Evolutionary conservation across 1,140 invertebrate genomes (phyloP).

Genomic region (Zaprionus gabonicus): DNA sequence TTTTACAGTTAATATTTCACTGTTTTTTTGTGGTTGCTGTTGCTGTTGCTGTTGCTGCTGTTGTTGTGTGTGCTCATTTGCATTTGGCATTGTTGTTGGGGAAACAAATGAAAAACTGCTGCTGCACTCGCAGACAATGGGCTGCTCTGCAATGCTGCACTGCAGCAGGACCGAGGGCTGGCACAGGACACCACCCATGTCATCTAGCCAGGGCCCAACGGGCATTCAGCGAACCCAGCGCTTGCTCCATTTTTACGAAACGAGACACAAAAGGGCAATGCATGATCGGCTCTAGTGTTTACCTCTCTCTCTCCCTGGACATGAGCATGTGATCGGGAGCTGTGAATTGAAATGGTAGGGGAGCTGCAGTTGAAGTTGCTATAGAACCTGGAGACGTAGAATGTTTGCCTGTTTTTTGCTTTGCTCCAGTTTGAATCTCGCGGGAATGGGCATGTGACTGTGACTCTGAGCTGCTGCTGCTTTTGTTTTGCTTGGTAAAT

Average conservation of each 20-base stretch:
- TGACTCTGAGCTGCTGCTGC: conserved; percentile 21
- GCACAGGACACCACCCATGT: conserved; percentile 6
- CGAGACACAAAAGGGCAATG: conserved; percentile 51
- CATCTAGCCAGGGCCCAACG: conserved; percentile 14
- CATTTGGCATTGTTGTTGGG: conserved; percentile 42
- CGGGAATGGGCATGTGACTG: conserved; percentile 28
- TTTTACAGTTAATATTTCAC: conserved; percentile 61
- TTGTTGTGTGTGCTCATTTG: conserved; percentile 45
- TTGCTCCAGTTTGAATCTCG: conserved; percentile 32
- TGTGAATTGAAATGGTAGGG: not conserved
- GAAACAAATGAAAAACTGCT: conserved; percentile 42
- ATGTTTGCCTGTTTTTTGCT: conserved; percentile 34
- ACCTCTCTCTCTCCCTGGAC: not conserved
- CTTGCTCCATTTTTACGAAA: conserved; percentile 47
- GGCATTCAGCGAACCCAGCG: conserved; percentile 19
- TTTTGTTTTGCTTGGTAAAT: not conserved
- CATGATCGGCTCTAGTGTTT: conserved; percentile 47
- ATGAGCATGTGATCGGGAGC: not conserved
- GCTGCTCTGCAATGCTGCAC: not conserved
- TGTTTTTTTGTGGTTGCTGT: conserved; percentile 38
- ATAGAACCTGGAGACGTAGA: not conserved
- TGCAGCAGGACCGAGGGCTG: conserved; percentile 30
- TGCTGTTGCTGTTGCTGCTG: not conserved
- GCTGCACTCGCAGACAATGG: conserved; percentile 42
- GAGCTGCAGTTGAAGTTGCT: not conserved